Base-by-base conservation (phyloP, 2,888 invertebrate species). In the Tortricodes alternella region DNA sequence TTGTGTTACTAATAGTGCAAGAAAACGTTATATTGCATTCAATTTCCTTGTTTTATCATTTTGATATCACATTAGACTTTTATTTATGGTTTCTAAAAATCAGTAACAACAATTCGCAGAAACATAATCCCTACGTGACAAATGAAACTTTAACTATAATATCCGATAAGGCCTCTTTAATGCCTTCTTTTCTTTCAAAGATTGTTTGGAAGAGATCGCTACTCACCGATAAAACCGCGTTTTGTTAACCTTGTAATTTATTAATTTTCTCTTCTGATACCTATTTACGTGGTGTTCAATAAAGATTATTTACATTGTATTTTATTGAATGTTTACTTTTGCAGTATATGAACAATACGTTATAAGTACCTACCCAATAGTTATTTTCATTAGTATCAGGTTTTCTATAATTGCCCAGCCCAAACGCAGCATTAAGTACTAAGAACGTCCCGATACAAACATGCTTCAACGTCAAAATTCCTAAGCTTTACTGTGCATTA, bases 1-100 rank as follows among this genome's bases (percentile, higher is more conserved):
- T 56, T 50, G 49, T 43, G 29, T 56, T 49, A 56, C 21, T 44
- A 44, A 50, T 56, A 43, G 44, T 13, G 44, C 56, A 56, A 44
- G 23, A 43, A 21, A 37, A 37, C 21, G 18, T 38, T 35, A 41
- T 34, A 23, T n/a, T 18, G 43, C 37, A 44, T 37, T 37, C 4
- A 15, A 32, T 56, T 50, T 50, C 37, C 50, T 43, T 38, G 27
- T 50, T 38, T 24, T 9, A 18, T 19, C 3, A 7, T 32, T n/a
- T 16, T 32, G 11, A 16, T 39, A 8, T 15, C 15, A 15, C 15
- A 8, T 13, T 11, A 9, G 15, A 41, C 24, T 23, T 23, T 13
- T 15, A 41, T 21, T 38, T 4, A n/a, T n/a, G 27, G 29, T 5
- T 4, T 29, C n/a, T 5, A 9, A 29, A 29, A 29, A 29, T 5